Evolutionary conservation across 2,797 vertebrate genomes (phyloP).

Genomic region (Sandelia bainsii): DNA sequence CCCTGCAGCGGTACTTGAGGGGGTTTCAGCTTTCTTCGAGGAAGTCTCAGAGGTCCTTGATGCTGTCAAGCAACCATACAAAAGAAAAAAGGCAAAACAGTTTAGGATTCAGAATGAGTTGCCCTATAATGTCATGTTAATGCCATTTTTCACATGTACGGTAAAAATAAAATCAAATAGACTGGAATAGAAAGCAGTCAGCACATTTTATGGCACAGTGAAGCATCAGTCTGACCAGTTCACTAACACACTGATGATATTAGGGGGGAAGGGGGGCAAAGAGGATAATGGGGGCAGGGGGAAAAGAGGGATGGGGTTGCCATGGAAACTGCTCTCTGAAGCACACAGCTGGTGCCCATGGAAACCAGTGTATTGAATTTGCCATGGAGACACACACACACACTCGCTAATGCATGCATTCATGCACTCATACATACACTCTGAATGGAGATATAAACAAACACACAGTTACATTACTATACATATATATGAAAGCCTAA

Average conservation of each 20-base stretch:
- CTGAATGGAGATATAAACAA: background rate
- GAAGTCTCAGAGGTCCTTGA: background rate
- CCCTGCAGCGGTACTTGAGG: background rate
- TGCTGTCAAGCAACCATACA: background rate
- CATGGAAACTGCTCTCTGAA: conserved; percentile 83
- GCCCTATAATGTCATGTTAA: conserved; percentile 4
- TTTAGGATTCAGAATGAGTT: background rate
- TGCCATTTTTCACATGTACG: background rate
- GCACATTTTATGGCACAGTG: background rate
- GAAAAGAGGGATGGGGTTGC: conserved; percentile 70
- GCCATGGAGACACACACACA: conserved; percentile 67
- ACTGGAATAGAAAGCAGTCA: background rate
- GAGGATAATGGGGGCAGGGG: conserved; percentile 51
- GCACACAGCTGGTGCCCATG: conserved; percentile 79
- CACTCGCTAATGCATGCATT: conserved; percentile 12
- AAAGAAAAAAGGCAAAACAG: conserved; percentile 3
- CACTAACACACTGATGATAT: conserved; percentile 35
- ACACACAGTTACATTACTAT: background rate
- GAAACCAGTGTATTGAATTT: conserved; percentile 80
- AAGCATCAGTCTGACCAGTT: conserved; percentile 21
- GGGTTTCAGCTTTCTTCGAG: background rate
- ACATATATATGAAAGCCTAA: background rate
- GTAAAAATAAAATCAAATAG: background rate
- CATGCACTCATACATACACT: conserved; percentile 3
- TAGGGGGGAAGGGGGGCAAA: conserved; percentile 6